Conservation (phyloP, 2,797 vertebrate species). For the Enteromius radiatus region DNA sequence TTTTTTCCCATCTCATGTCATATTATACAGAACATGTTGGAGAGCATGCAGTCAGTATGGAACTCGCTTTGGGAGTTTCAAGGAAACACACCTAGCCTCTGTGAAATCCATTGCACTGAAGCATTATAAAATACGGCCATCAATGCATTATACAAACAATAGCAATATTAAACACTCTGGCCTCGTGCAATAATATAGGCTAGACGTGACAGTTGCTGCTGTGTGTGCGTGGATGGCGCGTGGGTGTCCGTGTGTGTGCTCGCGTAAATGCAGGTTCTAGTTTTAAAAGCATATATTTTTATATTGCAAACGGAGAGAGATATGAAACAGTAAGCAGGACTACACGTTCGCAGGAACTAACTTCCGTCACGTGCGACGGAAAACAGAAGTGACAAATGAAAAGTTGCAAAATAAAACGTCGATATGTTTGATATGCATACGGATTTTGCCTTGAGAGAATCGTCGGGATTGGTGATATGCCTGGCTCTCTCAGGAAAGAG, state of each 20-base stretch:
- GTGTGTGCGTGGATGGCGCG: conserved; percentile 19
- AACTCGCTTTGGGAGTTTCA: conserved; percentile 60
- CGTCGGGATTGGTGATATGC: conserved; percentile 77
- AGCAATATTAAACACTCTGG: conserved; percentile 47
- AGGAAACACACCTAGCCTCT: conserved; percentile 52
- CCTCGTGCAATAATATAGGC: conserved; percentile 24
- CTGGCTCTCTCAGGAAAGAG: conserved; percentile 76
- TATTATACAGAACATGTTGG: conserved; percentile 61
- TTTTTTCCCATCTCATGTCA: conserved; percentile 46
- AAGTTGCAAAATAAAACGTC: conserved; percentile 42
- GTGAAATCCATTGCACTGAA: conserved; percentile 49
- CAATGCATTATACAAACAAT: conserved; percentile 48
- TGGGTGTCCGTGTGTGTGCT: conserved; percentile 14
- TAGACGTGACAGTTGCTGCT: conserved; percentile 22
- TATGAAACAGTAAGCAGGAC: conserved; percentile 42
- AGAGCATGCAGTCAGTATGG: conserved; percentile 59
- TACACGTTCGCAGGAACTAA: conserved; percentile 35
- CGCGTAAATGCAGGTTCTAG: background rate
- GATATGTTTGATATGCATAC: conserved; percentile 39
- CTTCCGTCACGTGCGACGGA: conserved; percentile 43
- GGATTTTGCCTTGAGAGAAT: conserved; percentile 73
- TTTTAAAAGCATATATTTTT: conserved; percentile 12
- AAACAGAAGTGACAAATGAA: conserved; percentile 35
- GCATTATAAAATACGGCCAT: conserved; percentile 44
- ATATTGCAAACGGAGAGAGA: conserved; percentile 31